Evolutionary conservation across 2,113 vertebrate genomes (phyloP), one percentile per base, ranked within the genome.

Genomic region (Phalacrocorax carbo): DNA sequence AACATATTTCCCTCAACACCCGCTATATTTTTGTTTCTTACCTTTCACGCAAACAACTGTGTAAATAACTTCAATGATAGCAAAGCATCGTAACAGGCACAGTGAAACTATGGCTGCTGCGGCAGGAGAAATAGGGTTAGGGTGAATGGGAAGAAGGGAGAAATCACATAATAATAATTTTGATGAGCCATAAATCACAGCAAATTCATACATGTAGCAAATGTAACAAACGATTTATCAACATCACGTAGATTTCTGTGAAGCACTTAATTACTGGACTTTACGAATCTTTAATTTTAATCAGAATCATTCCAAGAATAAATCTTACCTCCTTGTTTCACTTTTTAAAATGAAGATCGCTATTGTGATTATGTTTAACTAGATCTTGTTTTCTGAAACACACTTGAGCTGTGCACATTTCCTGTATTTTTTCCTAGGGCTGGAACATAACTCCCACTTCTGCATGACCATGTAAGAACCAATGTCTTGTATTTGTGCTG

Each of bases 51-150:
- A 92, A 97, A 96, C 82, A 93, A 77, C 68, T 82, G 77, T 92
- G 76, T 83, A 80, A 69, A 61, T 94, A 68, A 93, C 65, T 97
- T 83, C 94, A 96, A 4, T 83, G 17, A 86, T 82, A 96, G 66
- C 72, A 85, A 94, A 78, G 80, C 76, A 77, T 96, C 26, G 9
- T 93, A 87, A 94, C 51, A 86, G 57, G 84, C 92, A 96, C 89
- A 89, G 32, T 44, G 80, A 78, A 97, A 94, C 32, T 77, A 54
- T 69, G 92, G 90, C 97, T 97, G 97, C 96, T 97, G 82, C 20
- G 10, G 69, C 68, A 87, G 62, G 76, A 93, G 42, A 81, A 95
- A 88, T 85, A 82, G 1, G 3, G n/a, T 88, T 91, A 84, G 36
- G 66, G 42, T 87, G 36, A 87, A 70, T 21, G 75, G 87, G 87